phyloP scores from a whole-genome alignment of 2,113 vertebrate species.

The Coturnix japonica region DNA sequence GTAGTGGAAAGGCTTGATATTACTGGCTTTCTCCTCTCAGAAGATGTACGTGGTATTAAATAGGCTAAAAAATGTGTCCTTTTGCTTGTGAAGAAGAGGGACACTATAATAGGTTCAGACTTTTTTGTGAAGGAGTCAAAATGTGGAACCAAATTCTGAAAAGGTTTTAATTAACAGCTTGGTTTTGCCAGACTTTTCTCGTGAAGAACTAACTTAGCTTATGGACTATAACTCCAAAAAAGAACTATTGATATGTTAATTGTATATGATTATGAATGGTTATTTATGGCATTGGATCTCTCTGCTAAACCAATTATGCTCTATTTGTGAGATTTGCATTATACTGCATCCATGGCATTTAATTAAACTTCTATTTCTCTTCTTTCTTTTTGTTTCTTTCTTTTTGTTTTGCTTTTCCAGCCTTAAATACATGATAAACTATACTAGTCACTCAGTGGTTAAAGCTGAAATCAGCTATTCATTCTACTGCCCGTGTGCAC shows the following conservation, averaged over 20 bases:
- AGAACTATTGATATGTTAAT: slow-evolving; percentile 79
- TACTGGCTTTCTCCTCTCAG: neutral
- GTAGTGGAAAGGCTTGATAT: neutral
- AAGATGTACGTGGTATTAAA: slow-evolving; percentile 43
- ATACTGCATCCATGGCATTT: slow-evolving; percentile 64
- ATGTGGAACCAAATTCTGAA: slow-evolving; percentile 67
- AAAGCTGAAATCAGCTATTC: slow-evolving; percentile 59
- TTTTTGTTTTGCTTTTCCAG: slow-evolving; percentile 36
- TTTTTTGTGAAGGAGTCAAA: slow-evolving; percentile 50
- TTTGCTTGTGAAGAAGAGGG: slow-evolving; percentile 35
- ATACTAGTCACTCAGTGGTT: slow-evolving; percentile 31
- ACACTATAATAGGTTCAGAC: slow-evolving; percentile 49
- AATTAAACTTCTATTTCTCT: slow-evolving; percentile 67
- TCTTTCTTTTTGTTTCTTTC: slow-evolving; percentile 41
- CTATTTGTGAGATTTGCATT: slow-evolving; percentile 76
- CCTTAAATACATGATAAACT: slow-evolving; percentile 28
- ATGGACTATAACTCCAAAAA: slow-evolving; percentile 73
- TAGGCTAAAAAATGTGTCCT: neutral
- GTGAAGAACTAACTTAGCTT: slow-evolving; percentile 72
- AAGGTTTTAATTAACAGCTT: slow-evolving; percentile 74
- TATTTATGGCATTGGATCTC: slow-evolving; percentile 77
- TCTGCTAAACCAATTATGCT: slow-evolving; percentile 76
- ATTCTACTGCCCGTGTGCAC: neutral
- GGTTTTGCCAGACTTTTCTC: slow-evolving; percentile 71
- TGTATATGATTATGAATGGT: slow-evolving; percentile 75